Base-by-base conservation (phyloP, 2,797 vertebrate species). In the Gymnothorax javanicus region DNA sequence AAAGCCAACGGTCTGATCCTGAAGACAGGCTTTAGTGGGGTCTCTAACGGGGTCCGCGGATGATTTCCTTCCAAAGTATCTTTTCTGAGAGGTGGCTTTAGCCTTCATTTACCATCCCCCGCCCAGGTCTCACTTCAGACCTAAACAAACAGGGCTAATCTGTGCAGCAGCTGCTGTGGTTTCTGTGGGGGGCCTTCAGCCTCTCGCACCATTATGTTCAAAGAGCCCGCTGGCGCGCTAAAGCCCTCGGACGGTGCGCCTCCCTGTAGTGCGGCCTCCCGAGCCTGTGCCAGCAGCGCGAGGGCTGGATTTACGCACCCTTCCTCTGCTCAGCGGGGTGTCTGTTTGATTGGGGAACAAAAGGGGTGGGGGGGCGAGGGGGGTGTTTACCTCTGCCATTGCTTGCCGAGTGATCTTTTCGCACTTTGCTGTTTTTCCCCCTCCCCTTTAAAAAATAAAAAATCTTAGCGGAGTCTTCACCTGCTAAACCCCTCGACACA, bases 271-370 rank as follows among this genome's bases (percentile, higher is more conserved):
- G 20, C 13, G 2, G 15, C 13, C 13, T 17, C 8, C 4, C 82
- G 88, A 89, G 81, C 87, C 89, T 89, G 27, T 83, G 81, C 85
- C 75, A 84, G 88, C 92, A 90, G 64, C 11, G 84, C 90, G 92
- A 89, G 87, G 87, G 86, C 71, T 87, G 86, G 93, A 89, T 94
- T 94, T 92, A 85, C 90, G 90, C 94, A 91, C 92, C 93, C 93
- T 92, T 91, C 87, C 89, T 91, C 88, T 90, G 90, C 90, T 92
- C 91, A 88, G 84, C 90, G 90, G 84, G 90, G 90, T 94, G 91
- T 91, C 84, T 83, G 90, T 85, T 88, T 75, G 89, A 91, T 89
- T 91, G 69, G 67, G 90, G 90, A 91, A 95, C 94, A 96, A 95
- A 95, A 92, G 88, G n/a, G n/a, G n/a, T n/a, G n/a, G n/a, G n/a